Base-by-base conservation (phyloP, 2,113 vertebrate species). In the Neoarius graeffei region DNA sequence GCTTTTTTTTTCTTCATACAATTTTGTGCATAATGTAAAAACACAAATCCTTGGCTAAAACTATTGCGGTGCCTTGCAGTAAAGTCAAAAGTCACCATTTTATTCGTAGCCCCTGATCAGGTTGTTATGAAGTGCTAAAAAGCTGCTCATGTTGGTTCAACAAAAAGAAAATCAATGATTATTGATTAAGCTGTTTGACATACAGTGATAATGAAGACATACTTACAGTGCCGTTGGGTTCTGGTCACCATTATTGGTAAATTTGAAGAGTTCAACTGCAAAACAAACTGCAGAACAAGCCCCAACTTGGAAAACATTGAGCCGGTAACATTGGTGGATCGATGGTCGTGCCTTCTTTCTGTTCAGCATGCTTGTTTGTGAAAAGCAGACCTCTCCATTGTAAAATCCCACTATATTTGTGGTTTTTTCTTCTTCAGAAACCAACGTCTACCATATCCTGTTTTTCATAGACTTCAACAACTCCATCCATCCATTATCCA, bases 91-190 rank as follows among this genome's bases (percentile, higher is more conserved):
- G 67, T 66, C 85, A 27, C n/a, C 87, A 90, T 83, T 93, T 91
- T 90, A 89, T 94, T 91, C 89, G 83, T 90, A 89, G 62, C 91
- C 83, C 71, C 89, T 90, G 89, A 91, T 93, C 91, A 90, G 88
- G 84, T 86, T 88, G 76, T 86, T 71, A 90, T 92, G 86, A 90
- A 88, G 83, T 86, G 90, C 86, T 92, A 93, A 93, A 91, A 92
- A 93, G 92, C 91, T 90, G 83, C 77, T 85, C 86, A 71, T 19
- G 86, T 88, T 88, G 42, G 54, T 77, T 81, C 85, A 90, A 90
- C 79, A 76, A 62, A 56, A 25, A 30, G n/a, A 64, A 87, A 90
- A 91, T 92, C 84, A 35, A 81, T 89, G 54, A 23, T 27, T 88
- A 88, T 87, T 88, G 92, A 92, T 92, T 88, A 67, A 50, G n/a